Evolutionary conservation across 1,140 invertebrate species (phyloP), one percentile per base, ranked within the genome.

Genomic region (Drosophila rhopaloa): DNA sequence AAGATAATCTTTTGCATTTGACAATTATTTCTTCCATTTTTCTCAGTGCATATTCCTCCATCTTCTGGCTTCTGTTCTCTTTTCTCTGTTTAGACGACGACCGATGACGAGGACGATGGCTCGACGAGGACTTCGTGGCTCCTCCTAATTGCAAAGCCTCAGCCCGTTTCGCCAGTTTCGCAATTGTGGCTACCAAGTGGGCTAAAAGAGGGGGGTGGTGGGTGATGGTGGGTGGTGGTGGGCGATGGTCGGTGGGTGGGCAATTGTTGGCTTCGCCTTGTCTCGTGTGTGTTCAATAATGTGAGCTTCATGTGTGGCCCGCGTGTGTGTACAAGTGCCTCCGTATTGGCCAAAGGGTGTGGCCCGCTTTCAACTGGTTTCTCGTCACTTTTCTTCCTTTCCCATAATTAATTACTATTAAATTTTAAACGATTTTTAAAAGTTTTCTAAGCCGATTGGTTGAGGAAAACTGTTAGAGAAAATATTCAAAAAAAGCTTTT

Each of bases 111-210:
- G 51, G 51, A 75, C 32, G 70, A 56, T 48, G 72, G 70, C 51
- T 61, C 38, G 73, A 56, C 53, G 54, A 70, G 66, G 75, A 75
- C 46, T 73, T 88, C 79, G 84, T 88, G 78, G 83, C 83, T 86
- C 83, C 83, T 86, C 83, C 83, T 86, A 86, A 86, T 86, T 86
- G 83, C 83, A 88, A 86, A 86, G 83, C 76, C 83, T 67, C 82
- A 86, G 65, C 79, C 66, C 70, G 32, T 38, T 41, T 61, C 40
- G 19, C 35, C 38, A 74, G 63, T 70, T 71, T 76, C 70, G 55
- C 70, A 86, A 82, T 88, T 86, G 83, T 72, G 75, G 71, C 79
- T 60, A 79, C 32, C 70, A 62, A 70, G 46, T 67, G 58, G 66
- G 40, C 40, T 16, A 19, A 37, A 11, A 47, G 5, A 4, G 7